These are phyloP conservation scores for Oscheius onirici DNA, from an alignment of 2,888 invertebrate species.

Conservation along the genomic window DNA sequence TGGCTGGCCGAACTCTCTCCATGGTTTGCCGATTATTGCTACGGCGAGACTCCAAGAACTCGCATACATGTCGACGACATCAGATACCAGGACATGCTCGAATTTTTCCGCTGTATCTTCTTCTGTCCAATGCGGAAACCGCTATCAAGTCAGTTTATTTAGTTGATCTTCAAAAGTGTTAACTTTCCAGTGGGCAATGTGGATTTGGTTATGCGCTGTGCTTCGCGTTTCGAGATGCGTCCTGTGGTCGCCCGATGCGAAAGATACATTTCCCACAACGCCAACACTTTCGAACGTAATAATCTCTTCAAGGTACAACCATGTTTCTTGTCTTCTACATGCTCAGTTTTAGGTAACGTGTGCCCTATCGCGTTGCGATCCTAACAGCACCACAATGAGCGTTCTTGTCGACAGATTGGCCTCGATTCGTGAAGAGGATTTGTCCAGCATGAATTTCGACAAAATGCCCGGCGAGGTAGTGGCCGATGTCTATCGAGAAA, in stretches of 20 bases:
- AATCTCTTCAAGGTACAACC: slow-evolving; percentile 57
- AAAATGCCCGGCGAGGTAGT: slow-evolving; percentile 59
- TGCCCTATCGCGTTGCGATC: slow-evolving; percentile 60
- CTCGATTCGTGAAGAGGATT: slow-evolving; percentile 51
- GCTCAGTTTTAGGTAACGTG: slow-evolving; percentile 50
- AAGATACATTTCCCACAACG: slow-evolving; percentile 52
- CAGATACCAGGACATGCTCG: slow-evolving; percentile 54
- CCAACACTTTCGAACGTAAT: slow-evolving; percentile 52
- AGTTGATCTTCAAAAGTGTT: not conserved
- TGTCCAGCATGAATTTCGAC: slow-evolving; percentile 51
- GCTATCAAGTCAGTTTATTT: slow-evolving; percentile 45
- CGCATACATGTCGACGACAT: slow-evolving; percentile 50
- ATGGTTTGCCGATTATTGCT: slow-evolving; percentile 54
- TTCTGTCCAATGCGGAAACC: slow-evolving; percentile 64
- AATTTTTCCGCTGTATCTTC: slow-evolving; percentile 60
- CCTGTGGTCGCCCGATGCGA: slow-evolving; percentile 61
- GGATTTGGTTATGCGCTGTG: slow-evolving; percentile 52
- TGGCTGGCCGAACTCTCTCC: slow-evolving; percentile 63
- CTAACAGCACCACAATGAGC: slow-evolving; percentile 58
- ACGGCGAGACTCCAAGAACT: slow-evolving; percentile 39
- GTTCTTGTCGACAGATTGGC: slow-evolving; percentile 58
- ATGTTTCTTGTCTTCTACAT: not conserved
- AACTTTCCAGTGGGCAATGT: slow-evolving; percentile 52
- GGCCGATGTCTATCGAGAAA: slow-evolving; percentile 57
- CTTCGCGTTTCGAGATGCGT: slow-evolving; percentile 59